These are phyloP conservation scores for Balanococcus diminutus DNA, from an alignment of 2,888 invertebrate species.

Conservation along the genomic window DNA sequence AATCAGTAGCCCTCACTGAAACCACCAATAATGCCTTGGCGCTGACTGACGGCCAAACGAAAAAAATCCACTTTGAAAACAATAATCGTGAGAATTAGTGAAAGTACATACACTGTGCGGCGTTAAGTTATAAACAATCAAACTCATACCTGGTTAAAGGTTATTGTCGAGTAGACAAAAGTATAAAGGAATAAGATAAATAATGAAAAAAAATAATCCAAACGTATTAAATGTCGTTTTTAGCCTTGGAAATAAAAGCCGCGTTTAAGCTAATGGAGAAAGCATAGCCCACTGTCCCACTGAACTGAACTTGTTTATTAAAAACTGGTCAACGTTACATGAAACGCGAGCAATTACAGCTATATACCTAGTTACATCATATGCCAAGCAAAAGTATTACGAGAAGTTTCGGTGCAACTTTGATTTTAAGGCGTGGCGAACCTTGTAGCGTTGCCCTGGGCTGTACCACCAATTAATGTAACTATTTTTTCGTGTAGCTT, in stretches of 20 bases:
- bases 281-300: conserved; percentile 43
- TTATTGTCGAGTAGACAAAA: conserved; percentile 24
- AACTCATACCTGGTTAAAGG: conserved; percentile 39
- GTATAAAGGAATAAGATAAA: not conserved
- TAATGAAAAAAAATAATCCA: conserved; percentile 6
- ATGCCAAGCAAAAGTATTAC: conserved; percentile 38
- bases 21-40: not conserved
- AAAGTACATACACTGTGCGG: not conserved
- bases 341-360: conserved; percentile 45
- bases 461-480: conserved; percentile 38
- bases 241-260: conserved; percentile 46
- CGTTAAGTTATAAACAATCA: conserved; percentile 7
- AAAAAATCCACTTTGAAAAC: not conserved
- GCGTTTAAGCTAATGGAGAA: conserved; percentile 45
- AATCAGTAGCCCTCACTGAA: too few species aligned
- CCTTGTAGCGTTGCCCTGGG: conserved; percentile 38
- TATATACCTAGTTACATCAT: conserved; percentile 24
- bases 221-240: conserved; percentile 35
- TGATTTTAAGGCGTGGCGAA: conserved; percentile 38
- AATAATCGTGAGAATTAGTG: conserved; percentile 11
- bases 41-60: not conserved
- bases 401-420: conserved; percentile 49
- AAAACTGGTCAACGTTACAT: conserved; percentile 46
- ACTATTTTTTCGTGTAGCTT: conserved; percentile 1
- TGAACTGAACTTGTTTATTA: conserved; percentile 47